Conservation (phyloP, 2,113 vertebrate species). For the Ammospiza nelsoni region DNA sequence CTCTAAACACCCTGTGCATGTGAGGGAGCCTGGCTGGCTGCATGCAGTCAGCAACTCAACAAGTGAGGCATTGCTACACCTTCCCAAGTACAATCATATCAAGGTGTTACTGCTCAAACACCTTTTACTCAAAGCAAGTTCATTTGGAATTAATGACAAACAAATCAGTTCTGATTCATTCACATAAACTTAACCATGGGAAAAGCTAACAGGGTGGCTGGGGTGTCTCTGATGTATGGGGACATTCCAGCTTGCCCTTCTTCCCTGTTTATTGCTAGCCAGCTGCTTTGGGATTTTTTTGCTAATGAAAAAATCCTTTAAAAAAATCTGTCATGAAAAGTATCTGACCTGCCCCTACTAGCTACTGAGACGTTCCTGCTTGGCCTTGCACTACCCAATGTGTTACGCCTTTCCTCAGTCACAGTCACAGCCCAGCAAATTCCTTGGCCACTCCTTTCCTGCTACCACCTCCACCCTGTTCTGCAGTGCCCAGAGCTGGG, state of each 20-base stretch:
- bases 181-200: neutral
- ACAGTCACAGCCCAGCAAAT: neutral
- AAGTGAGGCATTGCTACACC: neutral
- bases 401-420: rapidly evolving
- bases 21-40: neutral
- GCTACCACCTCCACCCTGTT: rapidly evolving
- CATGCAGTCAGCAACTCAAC: rapidly evolving
- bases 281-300: neutral
- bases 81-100: neutral
- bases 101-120: neutral
- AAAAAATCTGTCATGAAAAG: neutral
- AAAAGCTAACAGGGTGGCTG: rapidly evolving
- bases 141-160: neutral
- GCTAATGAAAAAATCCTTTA: neutral
- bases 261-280: neutral
- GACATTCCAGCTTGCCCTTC: neutral
- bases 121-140: neutral
- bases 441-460: neutral
- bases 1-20: rapidly evolving
- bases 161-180: neutral
- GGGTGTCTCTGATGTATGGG: neutral
- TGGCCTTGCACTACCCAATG: neutral
- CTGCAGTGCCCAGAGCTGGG: neutral
- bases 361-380: rapidly evolving
- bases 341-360: neutral